Conservation (phyloP, 2,888 invertebrate species). For the Metallyticus violacea region DNA sequence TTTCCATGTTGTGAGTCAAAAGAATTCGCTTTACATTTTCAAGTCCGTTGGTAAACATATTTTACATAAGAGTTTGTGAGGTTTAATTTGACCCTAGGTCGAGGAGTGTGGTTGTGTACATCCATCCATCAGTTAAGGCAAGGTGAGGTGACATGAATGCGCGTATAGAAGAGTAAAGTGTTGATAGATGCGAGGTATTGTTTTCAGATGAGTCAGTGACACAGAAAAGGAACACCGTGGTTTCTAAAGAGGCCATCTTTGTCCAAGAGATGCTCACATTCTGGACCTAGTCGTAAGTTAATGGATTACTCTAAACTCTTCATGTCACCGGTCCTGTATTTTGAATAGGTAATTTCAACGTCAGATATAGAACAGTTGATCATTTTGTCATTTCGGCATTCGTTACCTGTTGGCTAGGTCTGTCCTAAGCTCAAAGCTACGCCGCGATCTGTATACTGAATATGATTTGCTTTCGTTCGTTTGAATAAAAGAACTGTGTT, state of each 20-base stretch:
- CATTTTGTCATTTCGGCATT: not conserved
- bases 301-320: not conserved
- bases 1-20: no score
- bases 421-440: not conserved
- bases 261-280: no score
- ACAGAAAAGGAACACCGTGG: not conserved
- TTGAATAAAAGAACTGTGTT: no score
- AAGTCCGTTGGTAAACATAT: not conserved
- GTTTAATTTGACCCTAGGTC: not conserved
- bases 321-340: not conserved
- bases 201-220: not conserved
- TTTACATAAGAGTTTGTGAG: not conserved
- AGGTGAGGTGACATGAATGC: not conserved
- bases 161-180: no score
- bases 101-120: not conserved
- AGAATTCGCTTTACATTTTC: not conserved
- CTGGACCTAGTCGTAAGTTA: not conserved
- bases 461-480: no score
- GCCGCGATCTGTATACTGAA: not conserved
- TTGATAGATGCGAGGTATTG: not conserved
- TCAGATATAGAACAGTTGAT: no score
- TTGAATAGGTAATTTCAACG: not conserved
- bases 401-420: not conserved
- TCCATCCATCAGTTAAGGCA: not conserved
- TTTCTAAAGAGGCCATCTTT: not conserved